Base-by-base conservation (phyloP, 1,140 invertebrate genomes). In the Watersipora subatra region DNA sequence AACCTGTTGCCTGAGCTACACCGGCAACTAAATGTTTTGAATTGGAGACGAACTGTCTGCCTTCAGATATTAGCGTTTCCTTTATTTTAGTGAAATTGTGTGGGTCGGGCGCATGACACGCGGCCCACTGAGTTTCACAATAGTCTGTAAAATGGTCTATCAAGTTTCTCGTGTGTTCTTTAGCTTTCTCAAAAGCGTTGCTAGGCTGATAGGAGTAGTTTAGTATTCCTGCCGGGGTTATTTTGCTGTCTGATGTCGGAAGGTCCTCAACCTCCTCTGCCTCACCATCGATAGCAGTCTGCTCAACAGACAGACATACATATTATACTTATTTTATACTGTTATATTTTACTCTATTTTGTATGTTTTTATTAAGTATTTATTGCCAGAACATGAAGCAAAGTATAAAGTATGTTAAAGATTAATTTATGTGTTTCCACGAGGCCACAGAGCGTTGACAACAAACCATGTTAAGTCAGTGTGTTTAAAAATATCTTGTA, bases 21-120 rank as follows among this genome's bases (percentile, higher is more conserved):
- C 86, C 85, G 46, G 88, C 87, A 19, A 91, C 89, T 67, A 91
- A 83, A 46, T 87, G 80, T 66, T 91, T 88, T 3, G 88, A 90
- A 7, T 88, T 86, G 0, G 87, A 88, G 46, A 91, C 89, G 67
- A 91, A 83, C 2, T 87, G 85, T 55, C 89, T 81, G 0, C 88
- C 87, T 74, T 89, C 88, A 20, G 85, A 82, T 0, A 88, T 87
- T 25, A 91, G 76, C 69, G 86, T 84, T 67, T 89, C 88, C 72
- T 87, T 85, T 12, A 12, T 7, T 46, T 46, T 46, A n/a, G 34
- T 46, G 34, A 46, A 46, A n/a, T n/a, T 46, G 34, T 46, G n/a
- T 12, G 34, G 34, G 34, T 46, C 34, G 7, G 34, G 7, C 7
- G 7, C n/a, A 12, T 46, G 34, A 46, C 34, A 12, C 7, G 34